A percentile compares a stretch with the other conserved stretches of the same genome.
phyloP scores from a whole-genome alignment of 2,797 vertebrate species.

The Moxostoma hubbsi region DNA sequence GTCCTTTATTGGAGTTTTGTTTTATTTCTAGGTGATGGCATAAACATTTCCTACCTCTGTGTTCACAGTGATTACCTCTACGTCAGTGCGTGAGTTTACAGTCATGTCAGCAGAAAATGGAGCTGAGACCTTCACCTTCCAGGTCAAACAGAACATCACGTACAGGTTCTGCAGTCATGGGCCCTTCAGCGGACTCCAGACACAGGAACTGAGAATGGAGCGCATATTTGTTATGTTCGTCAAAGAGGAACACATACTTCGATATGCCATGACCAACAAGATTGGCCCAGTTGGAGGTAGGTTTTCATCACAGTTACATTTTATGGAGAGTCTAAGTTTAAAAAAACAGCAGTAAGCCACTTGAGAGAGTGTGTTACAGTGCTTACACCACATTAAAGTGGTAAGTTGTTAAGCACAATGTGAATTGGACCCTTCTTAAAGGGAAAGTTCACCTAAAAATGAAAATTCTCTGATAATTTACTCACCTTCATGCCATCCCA shows the following conservation, averaged over 20 bases:
- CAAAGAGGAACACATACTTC: conserved; percentile 84
- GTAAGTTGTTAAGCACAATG: no score
- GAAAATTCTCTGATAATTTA: no score
- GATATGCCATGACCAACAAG: conserved; percentile 90
- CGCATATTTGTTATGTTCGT: conserved; percentile 88
- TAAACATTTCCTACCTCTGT: neutral
- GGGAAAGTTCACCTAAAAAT: no score
- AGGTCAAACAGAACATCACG: conserved; percentile 87
- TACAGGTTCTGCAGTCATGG: conserved; percentile 80
- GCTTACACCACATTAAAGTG: no score
- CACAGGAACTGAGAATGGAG: conserved; percentile 82
- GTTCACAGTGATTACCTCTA: conserved; percentile 81
- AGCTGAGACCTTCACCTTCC: conserved; percentile 84
- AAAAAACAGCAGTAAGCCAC: no score
- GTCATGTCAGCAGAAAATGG: conserved; percentile 72
- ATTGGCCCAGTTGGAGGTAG: conserved; percentile 83
- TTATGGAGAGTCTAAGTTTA: no score
- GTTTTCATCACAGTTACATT: conserved; percentile 43
- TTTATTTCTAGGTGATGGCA: neutral
- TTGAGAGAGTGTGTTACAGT: no score
- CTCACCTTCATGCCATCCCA: no score
- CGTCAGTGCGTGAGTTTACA: conserved; percentile 80
- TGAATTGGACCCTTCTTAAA: no score
- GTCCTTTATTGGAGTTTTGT: conserved; percentile 7
- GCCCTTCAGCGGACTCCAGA: conserved; percentile 56